phyloP scores from a whole-genome alignment of 2,113 vertebrate species.

The Erythrolamprus reginae region DNA sequence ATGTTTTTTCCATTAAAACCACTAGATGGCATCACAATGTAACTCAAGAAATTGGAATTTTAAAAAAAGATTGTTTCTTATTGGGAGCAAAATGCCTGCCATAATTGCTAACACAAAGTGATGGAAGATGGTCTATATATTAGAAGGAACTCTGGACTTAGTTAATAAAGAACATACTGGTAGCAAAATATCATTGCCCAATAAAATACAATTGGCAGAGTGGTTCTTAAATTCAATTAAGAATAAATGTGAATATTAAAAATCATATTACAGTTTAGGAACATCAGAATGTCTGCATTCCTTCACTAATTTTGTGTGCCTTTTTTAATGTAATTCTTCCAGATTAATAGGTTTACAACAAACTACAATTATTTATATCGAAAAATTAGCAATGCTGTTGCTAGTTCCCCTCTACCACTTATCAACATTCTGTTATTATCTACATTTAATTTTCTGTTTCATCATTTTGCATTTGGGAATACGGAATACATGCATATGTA shows the following conservation, averaged over 20 bases:
- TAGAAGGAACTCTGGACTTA: background rate
- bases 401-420: background rate
- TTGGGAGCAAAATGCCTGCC: background rate
- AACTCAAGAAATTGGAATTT: conserved; percentile 26
- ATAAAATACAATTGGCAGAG: background rate
- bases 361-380: background rate
- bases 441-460: background rate
- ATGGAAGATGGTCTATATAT: background rate
- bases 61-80: background rate
- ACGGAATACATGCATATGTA: background rate
- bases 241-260: background rate
- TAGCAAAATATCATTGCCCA: background rate
- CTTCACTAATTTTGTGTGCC: background rate
- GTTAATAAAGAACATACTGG: background rate
- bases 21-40: conserved; percentile 61
- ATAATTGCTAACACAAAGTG: background rate
- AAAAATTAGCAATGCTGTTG: background rate
- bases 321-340: background rate
- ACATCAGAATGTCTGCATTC: background rate
- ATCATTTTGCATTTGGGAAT: background rate
- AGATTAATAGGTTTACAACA: background rate
- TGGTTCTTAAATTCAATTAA: background rate
- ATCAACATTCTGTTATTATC: background rate
- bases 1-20: conserved; percentile 31
- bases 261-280: background rate